Conservation (phyloP, 2,888 invertebrate genomes). For the Asteroscopus sphinx region DNA sequence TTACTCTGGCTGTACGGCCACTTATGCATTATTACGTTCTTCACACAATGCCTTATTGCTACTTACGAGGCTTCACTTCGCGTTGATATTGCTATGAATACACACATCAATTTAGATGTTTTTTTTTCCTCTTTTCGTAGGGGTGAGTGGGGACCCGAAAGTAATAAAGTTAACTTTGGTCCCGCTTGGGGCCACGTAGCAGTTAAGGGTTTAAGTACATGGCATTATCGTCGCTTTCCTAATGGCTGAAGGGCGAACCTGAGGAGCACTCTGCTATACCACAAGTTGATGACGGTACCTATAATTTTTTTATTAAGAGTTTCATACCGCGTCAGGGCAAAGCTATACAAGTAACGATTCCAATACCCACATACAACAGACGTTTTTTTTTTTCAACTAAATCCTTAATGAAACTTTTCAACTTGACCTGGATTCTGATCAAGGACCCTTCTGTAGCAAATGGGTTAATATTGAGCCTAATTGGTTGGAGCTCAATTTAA, state of each 20-base stretch:
- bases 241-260: constrained; percentile 37
- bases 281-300: constrained; percentile 10
- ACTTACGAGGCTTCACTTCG: constrained; percentile 41
- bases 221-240: constrained; percentile 47
- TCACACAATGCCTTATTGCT: constrained; percentile 56
- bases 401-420: too few species aligned
- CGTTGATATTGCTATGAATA: constrained; percentile 43
- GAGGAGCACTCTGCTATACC: neutral
- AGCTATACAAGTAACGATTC: neutral
- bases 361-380: too few species aligned
- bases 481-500: constrained; percentile 49
- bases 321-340: too few species aligned
- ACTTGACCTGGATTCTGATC: neutral
- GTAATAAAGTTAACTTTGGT: constrained; percentile 44
- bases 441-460: constrained; percentile 30
- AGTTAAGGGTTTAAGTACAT: constrained; percentile 49
- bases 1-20: constrained; percentile 41
- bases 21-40: constrained; percentile 50
- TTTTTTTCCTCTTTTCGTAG: constrained; percentile 25
- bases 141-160: constrained; percentile 10
- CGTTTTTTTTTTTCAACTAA: too few species aligned
- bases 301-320: too few species aligned
- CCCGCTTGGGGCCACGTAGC: constrained; percentile 37
- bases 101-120: constrained; percentile 28
- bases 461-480: constrained; percentile 34